These are phyloP conservation scores for Drosophila maculinotata DNA, from an alignment of 2,888 invertebrate species.

Conservation along the genomic window DNA sequence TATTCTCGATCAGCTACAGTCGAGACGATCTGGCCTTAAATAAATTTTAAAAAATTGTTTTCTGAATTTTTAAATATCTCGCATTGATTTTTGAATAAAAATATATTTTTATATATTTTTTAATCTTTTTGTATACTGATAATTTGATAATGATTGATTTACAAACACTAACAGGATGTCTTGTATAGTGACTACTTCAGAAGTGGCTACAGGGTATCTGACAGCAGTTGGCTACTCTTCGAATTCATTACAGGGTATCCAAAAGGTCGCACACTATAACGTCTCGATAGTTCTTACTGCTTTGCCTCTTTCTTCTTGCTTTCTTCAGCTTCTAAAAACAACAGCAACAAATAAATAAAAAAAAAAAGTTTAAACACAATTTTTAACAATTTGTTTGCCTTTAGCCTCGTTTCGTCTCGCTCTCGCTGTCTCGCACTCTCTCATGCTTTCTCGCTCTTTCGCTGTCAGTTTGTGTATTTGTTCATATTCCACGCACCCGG, in stretches of 20 bases:
- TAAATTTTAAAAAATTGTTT: no score
- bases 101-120: no score
- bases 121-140: no score
- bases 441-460: neutral
- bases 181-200: no score
- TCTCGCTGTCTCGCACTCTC: neutral
- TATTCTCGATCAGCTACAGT: neutral
- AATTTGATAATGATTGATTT: no score
- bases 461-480: constrained; percentile 26
- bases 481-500: constrained; percentile 54
- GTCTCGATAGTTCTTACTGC: neutral
- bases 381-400: constrained; percentile 46
- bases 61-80: no score
- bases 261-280: neutral
- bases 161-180: no score
- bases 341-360: constrained; percentile 24
- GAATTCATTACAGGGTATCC: neutral
- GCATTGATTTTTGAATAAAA: no score
- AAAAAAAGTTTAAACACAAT: constrained; percentile 32
- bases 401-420: constrained; percentile 2
- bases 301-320: constrained; percentile 17
- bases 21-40: no score
- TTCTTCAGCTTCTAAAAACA: constrained; percentile 32
- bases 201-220: neutral
- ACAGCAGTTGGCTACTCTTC: neutral